These are phyloP conservation scores for Enteromius viviparus DNA, from an alignment of 2,797 vertebrate genomes.

Conservation along the genomic window DNA sequence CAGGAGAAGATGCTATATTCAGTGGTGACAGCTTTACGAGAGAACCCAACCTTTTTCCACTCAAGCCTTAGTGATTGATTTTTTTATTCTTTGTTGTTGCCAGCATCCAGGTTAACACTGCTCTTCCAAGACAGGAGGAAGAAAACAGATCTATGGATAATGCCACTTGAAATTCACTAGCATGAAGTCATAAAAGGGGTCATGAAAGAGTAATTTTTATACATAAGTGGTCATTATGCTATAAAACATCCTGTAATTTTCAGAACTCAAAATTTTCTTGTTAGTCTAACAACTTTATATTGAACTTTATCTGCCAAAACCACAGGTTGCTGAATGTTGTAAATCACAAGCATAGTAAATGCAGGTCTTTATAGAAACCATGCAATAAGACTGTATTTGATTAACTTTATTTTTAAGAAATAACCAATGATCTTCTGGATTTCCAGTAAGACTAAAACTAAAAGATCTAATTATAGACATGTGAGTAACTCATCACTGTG, in stretches of 20 bases:
- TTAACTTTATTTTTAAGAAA: no score
- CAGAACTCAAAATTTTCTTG: background rate
- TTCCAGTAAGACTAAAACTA: no score
- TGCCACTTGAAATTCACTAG: background rate
- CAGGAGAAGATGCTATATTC: conserved; percentile 60
- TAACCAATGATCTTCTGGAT: no score
- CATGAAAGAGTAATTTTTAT: background rate
- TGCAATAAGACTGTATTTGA: no score
- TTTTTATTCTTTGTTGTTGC: conserved; percentile 41
- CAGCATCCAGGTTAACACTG: conserved; percentile 24
- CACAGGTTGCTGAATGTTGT: background rate
- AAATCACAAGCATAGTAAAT: background rate
- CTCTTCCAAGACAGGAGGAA: background rate
- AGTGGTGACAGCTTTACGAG: conserved; percentile 59
- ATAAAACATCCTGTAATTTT: background rate
- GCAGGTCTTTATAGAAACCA: no score
- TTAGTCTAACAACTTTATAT: background rate
- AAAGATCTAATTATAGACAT: no score
- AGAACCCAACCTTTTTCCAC: conserved; percentile 56
- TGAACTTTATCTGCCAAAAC: background rate
- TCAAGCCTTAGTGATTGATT: conserved; percentile 65
- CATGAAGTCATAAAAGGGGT: background rate
- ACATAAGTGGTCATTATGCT: background rate
- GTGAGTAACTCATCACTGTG: no score
- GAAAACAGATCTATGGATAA: conserved; percentile 9